These are phyloP conservation scores for Melanotaenia boesemani DNA, from an alignment of 2,797 vertebrate species.

Conservation along the genomic window DNA sequence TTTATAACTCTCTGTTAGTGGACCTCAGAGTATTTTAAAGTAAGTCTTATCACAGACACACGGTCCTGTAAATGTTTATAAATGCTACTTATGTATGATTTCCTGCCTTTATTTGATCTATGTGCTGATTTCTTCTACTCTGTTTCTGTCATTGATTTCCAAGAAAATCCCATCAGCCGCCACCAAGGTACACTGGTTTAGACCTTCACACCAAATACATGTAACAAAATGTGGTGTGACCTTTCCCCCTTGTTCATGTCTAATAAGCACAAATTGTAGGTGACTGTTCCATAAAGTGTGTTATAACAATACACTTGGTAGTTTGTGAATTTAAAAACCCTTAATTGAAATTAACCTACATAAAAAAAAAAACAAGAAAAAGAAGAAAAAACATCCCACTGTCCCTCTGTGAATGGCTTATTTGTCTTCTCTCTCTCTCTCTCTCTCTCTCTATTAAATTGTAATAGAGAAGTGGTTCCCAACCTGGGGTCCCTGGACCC, in stretches of 20 bases:
- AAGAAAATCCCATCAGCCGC: conserved; percentile 84
- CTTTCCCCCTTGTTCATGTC: background rate
- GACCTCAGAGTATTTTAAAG: conserved; percentile 80
- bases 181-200: conserved; percentile 84
- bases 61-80: background rate
- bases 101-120: conserved; percentile 9
- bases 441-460: background rate
- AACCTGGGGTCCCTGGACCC: too few relatives aligned
- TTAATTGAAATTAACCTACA: conserved; percentile 17
- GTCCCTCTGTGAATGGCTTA: background rate
- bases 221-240: conserved; percentile 39
- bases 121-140: conserved; percentile 24
- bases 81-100: conserved; percentile 3
- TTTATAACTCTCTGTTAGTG: conserved; percentile 62
- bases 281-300: too few relatives aligned
- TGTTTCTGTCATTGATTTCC: conserved; percentile 44
- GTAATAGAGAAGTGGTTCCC: too few relatives aligned
- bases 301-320: too few relatives aligned
- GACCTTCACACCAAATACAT: conserved; percentile 8
- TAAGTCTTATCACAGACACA: conserved; percentile 65
- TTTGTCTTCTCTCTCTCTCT: background rate
- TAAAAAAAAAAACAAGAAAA: too few relatives aligned
- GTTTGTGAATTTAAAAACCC: background rate
- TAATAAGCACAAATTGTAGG: too few relatives aligned
- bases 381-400: conserved; percentile 5